Conservation (phyloP, 2,888 invertebrate genomes). For the Napeogenes inachia region DNA sequence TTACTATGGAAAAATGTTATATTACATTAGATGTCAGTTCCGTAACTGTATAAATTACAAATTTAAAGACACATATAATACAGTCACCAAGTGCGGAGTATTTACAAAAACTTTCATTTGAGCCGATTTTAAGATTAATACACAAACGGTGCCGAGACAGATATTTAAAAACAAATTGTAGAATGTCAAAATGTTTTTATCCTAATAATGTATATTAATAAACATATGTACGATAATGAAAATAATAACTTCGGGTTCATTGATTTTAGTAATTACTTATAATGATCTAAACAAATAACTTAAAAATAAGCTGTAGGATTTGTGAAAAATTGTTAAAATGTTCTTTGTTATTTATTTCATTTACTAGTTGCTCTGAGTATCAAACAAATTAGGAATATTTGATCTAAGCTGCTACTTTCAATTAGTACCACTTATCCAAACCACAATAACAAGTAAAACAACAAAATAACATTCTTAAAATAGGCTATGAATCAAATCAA, state of each 20-base stretch:
- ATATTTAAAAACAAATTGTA: constrained; percentile 5
- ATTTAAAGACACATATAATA: constrained; percentile 17
- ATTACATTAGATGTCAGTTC: constrained; percentile 28
- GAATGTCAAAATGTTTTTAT: constrained; percentile 12
- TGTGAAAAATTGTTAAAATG: not conserved
- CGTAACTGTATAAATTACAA: constrained; percentile 24
- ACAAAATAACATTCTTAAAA: not conserved
- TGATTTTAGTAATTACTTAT: constrained; percentile 25
- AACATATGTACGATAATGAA: constrained; percentile 25
- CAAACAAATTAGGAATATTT: not conserved
- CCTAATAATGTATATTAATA: constrained; percentile 12
- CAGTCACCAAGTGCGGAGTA: constrained; percentile 25
- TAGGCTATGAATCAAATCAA: not conserved
- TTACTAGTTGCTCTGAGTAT: not conserved
- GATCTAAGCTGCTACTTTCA: no score
- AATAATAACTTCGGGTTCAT: constrained; percentile 17
- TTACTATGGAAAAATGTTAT: constrained; percentile 25
- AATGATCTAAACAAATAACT: constrained; percentile 6
- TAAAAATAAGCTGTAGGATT: not conserved
- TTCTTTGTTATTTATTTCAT: not conserved
- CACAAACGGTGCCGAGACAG: constrained; percentile 7
- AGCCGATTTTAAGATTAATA: constrained; percentile 14
- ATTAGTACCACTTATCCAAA: no score
- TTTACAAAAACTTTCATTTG: constrained; percentile 20
- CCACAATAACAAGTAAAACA: no score